These are phyloP conservation scores for Bombus affinis DNA, from an alignment of 1,140 invertebrate species.

Conservation along the genomic window DNA sequence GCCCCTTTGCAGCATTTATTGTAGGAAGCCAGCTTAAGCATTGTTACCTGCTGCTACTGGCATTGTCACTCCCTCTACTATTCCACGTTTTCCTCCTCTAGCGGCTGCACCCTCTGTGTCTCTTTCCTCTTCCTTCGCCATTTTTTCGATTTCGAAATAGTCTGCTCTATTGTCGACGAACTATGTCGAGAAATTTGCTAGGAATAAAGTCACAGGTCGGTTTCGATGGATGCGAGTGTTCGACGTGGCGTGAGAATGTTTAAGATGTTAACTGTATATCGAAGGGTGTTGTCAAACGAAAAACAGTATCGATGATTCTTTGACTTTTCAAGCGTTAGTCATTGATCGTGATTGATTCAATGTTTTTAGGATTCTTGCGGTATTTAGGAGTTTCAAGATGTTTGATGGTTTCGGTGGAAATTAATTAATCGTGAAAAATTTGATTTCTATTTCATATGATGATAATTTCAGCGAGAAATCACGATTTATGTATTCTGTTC, in stretches of 20 bases:
- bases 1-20: constrained; percentile 62
- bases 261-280: neutral
- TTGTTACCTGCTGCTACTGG: constrained; percentile 63
- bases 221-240: neutral
- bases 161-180: neutral
- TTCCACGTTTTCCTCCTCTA: neutral
- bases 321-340: neutral
- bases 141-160: neutral
- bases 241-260: neutral
- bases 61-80: constrained; percentile 43
- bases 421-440: no score
- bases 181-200: neutral
- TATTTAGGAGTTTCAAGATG: no score
- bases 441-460: no score
- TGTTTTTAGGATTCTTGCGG: no score
- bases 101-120: neutral
- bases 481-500: no score
- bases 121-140: neutral
- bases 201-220: neutral
- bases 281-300: neutral
- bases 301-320: neutral
- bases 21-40: constrained; percentile 62
- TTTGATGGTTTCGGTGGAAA: neutral
- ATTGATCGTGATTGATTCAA: neutral
- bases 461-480: no score